Evolutionary conservation across 2,113 vertebrate genomes (phyloP).

Genomic region (Haemorhous mexicanus): DNA sequence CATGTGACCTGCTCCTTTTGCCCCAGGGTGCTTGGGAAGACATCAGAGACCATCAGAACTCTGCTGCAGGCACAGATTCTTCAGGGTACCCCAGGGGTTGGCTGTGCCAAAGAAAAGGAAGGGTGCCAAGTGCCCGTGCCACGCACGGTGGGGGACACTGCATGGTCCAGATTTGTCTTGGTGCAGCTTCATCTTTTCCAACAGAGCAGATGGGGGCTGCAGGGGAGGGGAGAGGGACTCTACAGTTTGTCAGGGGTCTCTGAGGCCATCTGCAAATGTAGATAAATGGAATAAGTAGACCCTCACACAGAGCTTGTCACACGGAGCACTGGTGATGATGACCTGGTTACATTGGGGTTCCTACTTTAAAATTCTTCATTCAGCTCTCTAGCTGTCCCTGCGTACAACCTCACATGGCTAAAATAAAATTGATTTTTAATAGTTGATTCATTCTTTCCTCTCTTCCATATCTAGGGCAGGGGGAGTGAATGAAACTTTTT

Average conservation of each 20-base stretch:
- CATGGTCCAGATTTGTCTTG: neutral
- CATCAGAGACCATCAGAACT: neutral
- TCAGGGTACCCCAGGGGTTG: neutral
- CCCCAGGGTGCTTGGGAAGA: neutral
- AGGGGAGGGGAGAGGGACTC: neutral
- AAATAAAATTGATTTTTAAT: neutral
- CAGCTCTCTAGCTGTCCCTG: neutral
- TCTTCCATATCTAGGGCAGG: neutral
- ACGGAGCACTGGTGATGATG: neutral
- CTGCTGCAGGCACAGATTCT: neutral
- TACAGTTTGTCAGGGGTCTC: neutral
- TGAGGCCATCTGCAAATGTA: neutral
- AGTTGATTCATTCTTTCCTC: neutral
- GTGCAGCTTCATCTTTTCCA: neutral
- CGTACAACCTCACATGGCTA: neutral
- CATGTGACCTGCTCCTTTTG: neutral
- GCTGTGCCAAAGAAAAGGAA: neutral
- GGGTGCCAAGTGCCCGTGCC: neutral
- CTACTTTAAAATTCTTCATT: neutral
- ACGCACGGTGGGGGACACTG: rapidly evolving
- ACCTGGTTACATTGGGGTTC: neutral
- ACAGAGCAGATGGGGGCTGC: neutral
- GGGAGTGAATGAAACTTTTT: neutral
- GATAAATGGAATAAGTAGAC: neutral
- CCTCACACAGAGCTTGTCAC: rapidly evolving